These are phyloP conservation scores for Amniataba percoides DNA, from an alignment of 2,797 vertebrate genomes.

Conservation along the genomic window DNA sequence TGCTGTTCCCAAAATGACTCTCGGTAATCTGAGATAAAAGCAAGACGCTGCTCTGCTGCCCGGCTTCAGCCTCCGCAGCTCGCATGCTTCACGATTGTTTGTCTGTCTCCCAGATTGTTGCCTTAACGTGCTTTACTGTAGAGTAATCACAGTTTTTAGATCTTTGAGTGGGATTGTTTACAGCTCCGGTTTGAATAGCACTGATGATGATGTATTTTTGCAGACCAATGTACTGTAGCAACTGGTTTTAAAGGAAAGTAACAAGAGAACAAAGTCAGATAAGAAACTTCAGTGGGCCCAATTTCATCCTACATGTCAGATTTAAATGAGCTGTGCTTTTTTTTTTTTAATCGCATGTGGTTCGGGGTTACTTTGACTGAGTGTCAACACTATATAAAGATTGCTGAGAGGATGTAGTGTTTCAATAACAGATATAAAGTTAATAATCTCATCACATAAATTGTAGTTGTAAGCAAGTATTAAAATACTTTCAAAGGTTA, in stretches of 20 bases:
- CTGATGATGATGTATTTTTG: constrained; percentile 31
- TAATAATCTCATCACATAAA: not conserved
- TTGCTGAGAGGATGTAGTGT: not conserved
- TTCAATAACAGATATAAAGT: not conserved
- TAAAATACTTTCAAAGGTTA: not conserved
- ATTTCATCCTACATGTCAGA: constrained; percentile 8
- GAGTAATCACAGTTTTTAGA: constrained; percentile 20
- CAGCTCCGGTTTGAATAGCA: constrained; percentile 28
- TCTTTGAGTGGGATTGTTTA: constrained; percentile 57
- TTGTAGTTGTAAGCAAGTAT: not conserved
- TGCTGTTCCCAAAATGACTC: constrained; percentile 75
- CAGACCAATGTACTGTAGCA: constrained; percentile 32
- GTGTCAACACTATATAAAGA: not conserved
- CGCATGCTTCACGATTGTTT: not conserved
- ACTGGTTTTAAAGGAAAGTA: constrained; percentile 28
- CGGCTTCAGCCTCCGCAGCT: constrained; percentile 18
- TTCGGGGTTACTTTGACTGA: not conserved
- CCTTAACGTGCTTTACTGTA: constrained; percentile 30
- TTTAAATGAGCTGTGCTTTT: not conserved
- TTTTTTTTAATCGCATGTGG: not conserved
- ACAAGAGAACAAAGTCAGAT: constrained; percentile 17
- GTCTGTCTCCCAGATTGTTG: constrained; percentile 32
- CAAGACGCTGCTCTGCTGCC: constrained; percentile 36
- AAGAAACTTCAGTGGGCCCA: not conserved
- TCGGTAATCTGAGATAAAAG: constrained; percentile 72